A percentile compares a stretch with the other conserved stretches of the same genome.
These are phyloP conservation scores for Discoglossus pictus DNA, from an alignment of 2,797 vertebrate genomes.

Conservation along the genomic window DNA sequence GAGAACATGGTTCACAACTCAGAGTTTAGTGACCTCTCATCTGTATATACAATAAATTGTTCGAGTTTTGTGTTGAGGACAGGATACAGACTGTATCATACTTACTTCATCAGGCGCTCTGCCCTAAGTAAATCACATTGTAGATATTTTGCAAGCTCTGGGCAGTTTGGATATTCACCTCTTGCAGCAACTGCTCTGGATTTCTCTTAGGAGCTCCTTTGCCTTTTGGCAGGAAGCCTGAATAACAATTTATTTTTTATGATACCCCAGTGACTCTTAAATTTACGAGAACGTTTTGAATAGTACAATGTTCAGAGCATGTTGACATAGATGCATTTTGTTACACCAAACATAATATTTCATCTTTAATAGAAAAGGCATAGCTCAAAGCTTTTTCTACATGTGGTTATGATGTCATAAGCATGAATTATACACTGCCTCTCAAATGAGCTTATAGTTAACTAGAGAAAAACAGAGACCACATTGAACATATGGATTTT, in stretches of 20 bases:
- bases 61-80: not conserved
- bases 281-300: slow-evolving; percentile 9
- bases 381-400: not conserved
- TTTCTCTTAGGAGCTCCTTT: slow-evolving; percentile 27
- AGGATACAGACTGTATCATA: not conserved
- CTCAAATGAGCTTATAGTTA: not conserved
- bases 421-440: not conserved
- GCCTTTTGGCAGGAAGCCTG: slow-evolving; percentile 33
- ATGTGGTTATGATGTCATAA: slow-evolving; percentile 3
- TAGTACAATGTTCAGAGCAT: slow-evolving; percentile 20
- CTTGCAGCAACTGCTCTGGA: slow-evolving; percentile 17
- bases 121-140: slow-evolving; percentile 28
- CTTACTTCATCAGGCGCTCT: slow-evolving; percentile 27
- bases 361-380: slow-evolving; percentile 4
- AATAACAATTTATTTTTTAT: slow-evolving; percentile 36
- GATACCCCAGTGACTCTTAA: slow-evolving; percentile 17
- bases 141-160: slow-evolving; percentile 26
- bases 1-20: too few relatives aligned
- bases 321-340: slow-evolving; percentile 26
- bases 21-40: not conserved
- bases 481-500: too few relatives aligned
- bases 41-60: slow-evolving; percentile 1
- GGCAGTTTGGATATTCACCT: slow-evolving; percentile 34
- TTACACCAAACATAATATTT: slow-evolving; percentile 12
- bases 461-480: not conserved